Percentiles rank a stretch among this genome's conserved stretches.
Evolutionary conservation across 2,888 invertebrate genomes (phyloP).

Genomic region (Drosophila lacicola): DNA sequence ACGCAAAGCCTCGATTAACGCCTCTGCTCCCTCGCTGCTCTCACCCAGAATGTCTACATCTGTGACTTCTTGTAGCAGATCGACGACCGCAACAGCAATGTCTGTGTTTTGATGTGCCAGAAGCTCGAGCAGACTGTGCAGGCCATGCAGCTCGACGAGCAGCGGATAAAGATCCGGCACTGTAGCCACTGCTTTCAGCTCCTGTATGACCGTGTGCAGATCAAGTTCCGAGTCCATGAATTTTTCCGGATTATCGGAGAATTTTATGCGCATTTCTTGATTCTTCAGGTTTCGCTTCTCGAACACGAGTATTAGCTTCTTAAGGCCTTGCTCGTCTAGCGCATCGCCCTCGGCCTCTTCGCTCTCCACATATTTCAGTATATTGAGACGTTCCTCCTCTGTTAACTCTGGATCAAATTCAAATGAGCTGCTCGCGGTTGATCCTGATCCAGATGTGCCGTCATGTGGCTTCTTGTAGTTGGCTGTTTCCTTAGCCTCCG

Average conservation of each 20-base stretch:
- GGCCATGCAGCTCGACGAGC: constrained; percentile 94
- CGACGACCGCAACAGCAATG: constrained; percentile 86
- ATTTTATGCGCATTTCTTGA: constrained; percentile 99
- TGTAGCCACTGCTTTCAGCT: constrained; percentile 96
- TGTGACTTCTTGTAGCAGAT: constrained; percentile 93
- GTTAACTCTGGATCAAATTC: constrained; percentile 86
- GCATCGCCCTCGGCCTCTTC: constrained; percentile 93
- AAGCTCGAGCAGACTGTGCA: constrained; percentile 96
- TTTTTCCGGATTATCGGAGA: constrained; percentile 98
- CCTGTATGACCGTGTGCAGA: constrained; percentile 94
- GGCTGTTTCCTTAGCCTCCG: constrained; percentile 86
- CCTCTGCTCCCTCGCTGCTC: constrained; percentile 95
- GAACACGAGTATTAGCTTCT: constrained; percentile 95
- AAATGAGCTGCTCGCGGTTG: constrained; percentile 46
- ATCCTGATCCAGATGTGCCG: constrained; percentile 18
- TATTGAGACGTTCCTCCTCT: constrained; percentile 92
- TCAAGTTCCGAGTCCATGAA: constrained; percentile 99
- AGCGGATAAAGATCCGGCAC: constrained; percentile 97
- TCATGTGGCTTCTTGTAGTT: constrained; percentile 83
- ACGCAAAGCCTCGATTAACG: constrained; percentile 93
- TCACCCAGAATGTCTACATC: constrained; percentile 97
- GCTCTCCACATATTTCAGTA: constrained; percentile 92
- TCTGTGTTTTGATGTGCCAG: constrained; percentile 98
- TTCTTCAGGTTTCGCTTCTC: constrained; percentile 97
- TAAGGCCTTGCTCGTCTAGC: constrained; percentile 94